These are phyloP conservation scores for Gadopsis marmoratus DNA, from an alignment of 2,797 vertebrate genomes.

Conservation along the genomic window DNA sequence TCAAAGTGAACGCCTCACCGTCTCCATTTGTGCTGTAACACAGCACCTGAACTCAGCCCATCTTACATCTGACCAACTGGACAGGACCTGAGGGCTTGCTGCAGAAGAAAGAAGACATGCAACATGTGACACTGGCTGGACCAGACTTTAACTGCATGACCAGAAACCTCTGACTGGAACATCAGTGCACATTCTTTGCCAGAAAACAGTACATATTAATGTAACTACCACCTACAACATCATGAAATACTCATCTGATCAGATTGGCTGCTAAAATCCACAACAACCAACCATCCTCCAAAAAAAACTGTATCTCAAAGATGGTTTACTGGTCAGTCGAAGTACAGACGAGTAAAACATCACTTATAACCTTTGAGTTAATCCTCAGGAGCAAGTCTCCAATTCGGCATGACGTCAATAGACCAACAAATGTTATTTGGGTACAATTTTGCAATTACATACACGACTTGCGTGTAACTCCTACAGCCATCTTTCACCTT, in stretches of 20 bases:
- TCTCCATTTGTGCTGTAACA: slow-evolving; percentile 11
- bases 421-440: background rate
- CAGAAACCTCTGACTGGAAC: slow-evolving; percentile 17
- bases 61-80: background rate
- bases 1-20: too few species aligned
- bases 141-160: background rate
- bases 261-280: background rate
- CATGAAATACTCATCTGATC: slow-evolving; percentile 4
- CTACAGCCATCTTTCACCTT: background rate
- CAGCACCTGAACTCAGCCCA: slow-evolving; percentile 11
- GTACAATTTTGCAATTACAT: too few species aligned
- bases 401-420: background rate
- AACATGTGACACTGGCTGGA: slow-evolving; percentile 38
- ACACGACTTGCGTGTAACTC: background rate
- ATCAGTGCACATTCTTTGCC: slow-evolving; percentile 3
- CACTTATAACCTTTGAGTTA: background rate
- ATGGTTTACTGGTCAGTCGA: background rate
- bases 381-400: background rate
- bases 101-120: background rate
- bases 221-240: background rate
- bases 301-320: background rate
- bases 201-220: background rate
- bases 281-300: background rate
- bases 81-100: background rate
- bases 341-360: background rate